Conservation (phyloP, 1,140 invertebrate species). For the Laupala kohalensis region DNA sequence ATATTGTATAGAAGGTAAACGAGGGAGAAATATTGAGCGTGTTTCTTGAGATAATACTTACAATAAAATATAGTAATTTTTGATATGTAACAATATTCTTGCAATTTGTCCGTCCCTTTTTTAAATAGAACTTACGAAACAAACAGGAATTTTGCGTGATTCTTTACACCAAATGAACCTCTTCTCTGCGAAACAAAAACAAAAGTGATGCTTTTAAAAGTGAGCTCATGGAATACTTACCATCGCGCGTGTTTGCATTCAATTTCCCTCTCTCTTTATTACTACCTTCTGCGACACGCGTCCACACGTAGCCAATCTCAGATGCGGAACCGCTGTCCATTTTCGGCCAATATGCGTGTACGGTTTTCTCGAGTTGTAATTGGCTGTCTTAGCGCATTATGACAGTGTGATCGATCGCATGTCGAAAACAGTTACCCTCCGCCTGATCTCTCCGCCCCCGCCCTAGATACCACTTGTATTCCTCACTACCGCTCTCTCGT, state of each 20-base stretch:
- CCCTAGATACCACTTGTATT: too few relatives aligned
- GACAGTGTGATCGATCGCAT: background rate
- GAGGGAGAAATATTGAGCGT: too few relatives aligned
- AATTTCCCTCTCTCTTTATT: background rate
- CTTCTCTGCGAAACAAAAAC: background rate
- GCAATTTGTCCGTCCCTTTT: too few relatives aligned
- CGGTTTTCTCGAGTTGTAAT: background rate
- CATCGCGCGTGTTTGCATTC: background rate
- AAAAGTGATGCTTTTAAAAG: background rate
- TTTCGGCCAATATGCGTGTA: background rate
- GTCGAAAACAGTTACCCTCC: background rate
- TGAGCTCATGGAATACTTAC: background rate
- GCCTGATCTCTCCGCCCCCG: background rate
- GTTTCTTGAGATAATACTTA: too few relatives aligned
- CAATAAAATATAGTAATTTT: too few relatives aligned
- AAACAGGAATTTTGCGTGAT: too few relatives aligned
- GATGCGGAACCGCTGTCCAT: background rate
- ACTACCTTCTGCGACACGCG: background rate
- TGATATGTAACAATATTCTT: too few relatives aligned
- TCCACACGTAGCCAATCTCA: background rate
- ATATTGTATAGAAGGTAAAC: too few relatives aligned
- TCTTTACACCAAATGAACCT: too few relatives aligned
- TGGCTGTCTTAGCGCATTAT: background rate
- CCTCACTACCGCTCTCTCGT: too few relatives aligned
- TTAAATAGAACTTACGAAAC: too few relatives aligned